Conservation (phyloP, 2,113 vertebrate genomes). For the Callopanchax toddi region DNA sequence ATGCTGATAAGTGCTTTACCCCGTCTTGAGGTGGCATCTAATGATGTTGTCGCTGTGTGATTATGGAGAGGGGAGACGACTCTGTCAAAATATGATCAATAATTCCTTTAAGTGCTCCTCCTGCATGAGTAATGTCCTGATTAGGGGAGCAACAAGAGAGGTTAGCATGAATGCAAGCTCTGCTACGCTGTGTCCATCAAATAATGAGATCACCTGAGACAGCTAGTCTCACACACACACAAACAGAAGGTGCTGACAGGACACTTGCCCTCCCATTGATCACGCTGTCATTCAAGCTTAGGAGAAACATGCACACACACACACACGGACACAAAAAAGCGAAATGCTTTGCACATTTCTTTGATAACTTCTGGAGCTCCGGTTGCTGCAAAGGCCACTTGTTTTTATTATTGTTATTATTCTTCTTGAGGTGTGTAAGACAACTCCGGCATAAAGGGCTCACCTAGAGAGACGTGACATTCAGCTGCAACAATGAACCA, state of each 20-base stretch:
- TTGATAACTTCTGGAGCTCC: constrained; percentile 18
- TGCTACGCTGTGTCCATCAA: constrained; percentile 73
- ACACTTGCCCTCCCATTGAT: constrained; percentile 73
- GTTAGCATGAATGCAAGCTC: constrained; percentile 46
- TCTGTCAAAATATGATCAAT: constrained; percentile 77
- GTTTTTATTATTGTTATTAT: constrained; percentile 11
- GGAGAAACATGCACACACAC: constrained; percentile 14
- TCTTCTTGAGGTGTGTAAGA: constrained; percentile 39
- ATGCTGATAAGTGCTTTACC: constrained; percentile 66
- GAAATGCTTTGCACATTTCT: constrained; percentile 12
- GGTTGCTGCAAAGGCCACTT: constrained; percentile 26
- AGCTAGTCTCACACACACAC: constrained; percentile 40
- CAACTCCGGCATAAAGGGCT: constrained; percentile 49
- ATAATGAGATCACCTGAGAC: constrained; percentile 76
- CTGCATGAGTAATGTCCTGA: constrained; percentile 72
- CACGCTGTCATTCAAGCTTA: constrained; percentile 66
- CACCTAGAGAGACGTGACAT: constrained; percentile 61
- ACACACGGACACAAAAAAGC: neutral
- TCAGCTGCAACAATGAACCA: constrained; percentile 64
- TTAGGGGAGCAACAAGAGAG: constrained; percentile 49
- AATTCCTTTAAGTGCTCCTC: constrained; percentile 69
- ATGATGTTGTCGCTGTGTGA: constrained; percentile 49
- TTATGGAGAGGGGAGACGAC: constrained; percentile 68
- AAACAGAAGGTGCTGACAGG: constrained; percentile 72
- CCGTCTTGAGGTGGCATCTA: constrained; percentile 35